phyloP scores from a whole-genome alignment of 2,113 vertebrate genomes.

The Menura novaehollandiae region DNA sequence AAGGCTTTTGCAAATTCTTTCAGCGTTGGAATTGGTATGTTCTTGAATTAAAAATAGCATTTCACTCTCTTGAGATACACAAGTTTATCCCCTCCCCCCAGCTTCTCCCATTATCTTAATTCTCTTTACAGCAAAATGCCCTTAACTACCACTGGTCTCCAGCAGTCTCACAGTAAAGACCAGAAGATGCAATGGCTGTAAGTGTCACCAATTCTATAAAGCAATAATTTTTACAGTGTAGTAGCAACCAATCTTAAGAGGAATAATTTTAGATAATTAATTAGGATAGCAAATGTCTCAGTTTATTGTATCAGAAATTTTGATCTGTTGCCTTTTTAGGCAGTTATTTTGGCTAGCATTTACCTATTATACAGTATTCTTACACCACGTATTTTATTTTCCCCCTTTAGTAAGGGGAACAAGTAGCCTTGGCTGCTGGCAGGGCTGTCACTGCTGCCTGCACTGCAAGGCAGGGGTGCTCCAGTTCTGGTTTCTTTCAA shows the following conservation, averaged over 20 bases:
- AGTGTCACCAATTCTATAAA: background rate
- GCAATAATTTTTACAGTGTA: background rate
- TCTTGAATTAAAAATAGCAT: conserved; percentile 77
- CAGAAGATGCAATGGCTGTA: background rate
- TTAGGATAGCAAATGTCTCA: background rate
- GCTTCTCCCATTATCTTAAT: background rate
- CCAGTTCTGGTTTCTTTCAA: background rate
- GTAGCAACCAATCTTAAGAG: background rate
- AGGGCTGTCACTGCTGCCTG: background rate
- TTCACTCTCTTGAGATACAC: background rate
- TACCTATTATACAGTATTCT: background rate
- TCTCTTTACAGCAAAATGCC: background rate
- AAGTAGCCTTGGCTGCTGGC: background rate
- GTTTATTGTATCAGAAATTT: background rate
- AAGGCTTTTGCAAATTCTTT: conserved; percentile 96
- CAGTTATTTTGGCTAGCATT: background rate
- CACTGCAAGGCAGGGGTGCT: background rate
- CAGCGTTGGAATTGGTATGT: conserved; percentile 94
- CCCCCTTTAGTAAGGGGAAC: background rate
- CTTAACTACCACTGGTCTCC: background rate
- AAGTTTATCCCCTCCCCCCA: background rate
- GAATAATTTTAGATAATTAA: background rate
- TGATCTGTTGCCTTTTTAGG: background rate
- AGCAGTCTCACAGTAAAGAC: background rate
- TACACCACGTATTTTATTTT: background rate